Conservation (phyloP, 1,140 invertebrate genomes). For the Eriosoma lanigerum region DNA sequence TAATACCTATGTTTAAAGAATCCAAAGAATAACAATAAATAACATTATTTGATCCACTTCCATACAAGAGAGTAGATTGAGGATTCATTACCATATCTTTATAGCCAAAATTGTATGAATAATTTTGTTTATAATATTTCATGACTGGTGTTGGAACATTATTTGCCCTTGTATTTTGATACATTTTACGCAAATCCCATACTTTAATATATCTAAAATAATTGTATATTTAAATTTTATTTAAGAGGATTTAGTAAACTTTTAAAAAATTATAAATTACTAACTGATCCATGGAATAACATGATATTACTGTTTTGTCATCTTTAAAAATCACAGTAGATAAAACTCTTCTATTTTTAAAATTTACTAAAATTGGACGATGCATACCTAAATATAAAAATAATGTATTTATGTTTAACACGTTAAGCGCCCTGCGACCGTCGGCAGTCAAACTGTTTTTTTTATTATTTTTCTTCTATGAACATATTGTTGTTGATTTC, state of each 20-base stretch:
- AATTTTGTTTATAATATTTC: background rate
- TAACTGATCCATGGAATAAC: slow-evolving; percentile 23
- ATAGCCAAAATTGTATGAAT: background rate
- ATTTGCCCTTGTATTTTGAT: background rate
- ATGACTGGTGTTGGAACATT: background rate
- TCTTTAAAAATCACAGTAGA: background rate
- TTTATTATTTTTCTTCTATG: too few species aligned
- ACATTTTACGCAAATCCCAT: slow-evolving; percentile 34
- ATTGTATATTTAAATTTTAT: background rate
- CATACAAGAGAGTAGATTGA: background rate
- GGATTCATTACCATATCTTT: background rate
- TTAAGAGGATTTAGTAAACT: background rate
- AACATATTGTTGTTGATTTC: too few species aligned
- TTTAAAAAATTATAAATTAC: background rate
- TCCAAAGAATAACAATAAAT: slow-evolving; percentile 8
- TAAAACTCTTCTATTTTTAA: background rate
- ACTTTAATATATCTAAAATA: slow-evolving; percentile 12
- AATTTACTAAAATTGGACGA: background rate
- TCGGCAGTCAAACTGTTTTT: too few species aligned
- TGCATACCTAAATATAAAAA: background rate
- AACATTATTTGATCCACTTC: background rate
- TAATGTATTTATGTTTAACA: too few species aligned
- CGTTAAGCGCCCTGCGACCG: too few species aligned
- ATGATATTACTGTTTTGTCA: slow-evolving; percentile 1
- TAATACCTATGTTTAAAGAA: background rate